Base-by-base conservation (phyloP, 2,113 vertebrate genomes). In the Leptobrachium leishanense region DNA sequence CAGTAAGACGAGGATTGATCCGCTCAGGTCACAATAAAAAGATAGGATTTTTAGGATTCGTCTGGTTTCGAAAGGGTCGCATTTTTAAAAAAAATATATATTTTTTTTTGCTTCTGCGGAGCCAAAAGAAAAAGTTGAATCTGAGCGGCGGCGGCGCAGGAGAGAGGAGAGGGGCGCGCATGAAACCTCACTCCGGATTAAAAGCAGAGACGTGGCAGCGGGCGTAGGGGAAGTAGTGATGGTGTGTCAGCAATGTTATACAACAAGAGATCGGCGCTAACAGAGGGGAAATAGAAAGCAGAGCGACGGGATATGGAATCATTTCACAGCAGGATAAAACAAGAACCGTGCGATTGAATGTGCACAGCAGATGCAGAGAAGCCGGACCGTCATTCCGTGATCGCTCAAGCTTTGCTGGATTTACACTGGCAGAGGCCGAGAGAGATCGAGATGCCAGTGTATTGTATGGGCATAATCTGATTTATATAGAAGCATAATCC, bases 121-220 rank as follows among this genome's bases (percentile, higher is more conserved):
- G 43, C 75, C 66, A 69, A 68, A 59, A 68, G 15, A 67, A 68
- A 46, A 68, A 77, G 54, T 11, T 71, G 67, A 77, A 65, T 53
- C 75, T 2, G 39, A 20, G 41, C 74, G 15, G 69, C 50, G 40
- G 20, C 20, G 20, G 20, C 20, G 20, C 20, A 31, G 20, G 57
- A 62, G 57, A 62, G 57, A 50, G 46, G 40, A 59, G 68, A 76
- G 68, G 68, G 77, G 74, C 44, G 55, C 76, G 54, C 57, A 62
- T 59, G 44, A 66, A 42, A 70, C 55, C 71, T 53, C 68, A 8
- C 59, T 64, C 67, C 54, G 65, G n/a, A 70, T 54, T n/a, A 63
- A 79, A 72, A 11, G 2, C 12, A 39, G 53, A 77, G 43, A 55
- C 39, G 46, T 53, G 63, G 76, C 31, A 15, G 64, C 15, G n/a